Evolutionary conservation across 1,140 invertebrate genomes (phyloP), one percentile per base, ranked within the genome.

Genomic region (Heliconius eleuchia): DNA sequence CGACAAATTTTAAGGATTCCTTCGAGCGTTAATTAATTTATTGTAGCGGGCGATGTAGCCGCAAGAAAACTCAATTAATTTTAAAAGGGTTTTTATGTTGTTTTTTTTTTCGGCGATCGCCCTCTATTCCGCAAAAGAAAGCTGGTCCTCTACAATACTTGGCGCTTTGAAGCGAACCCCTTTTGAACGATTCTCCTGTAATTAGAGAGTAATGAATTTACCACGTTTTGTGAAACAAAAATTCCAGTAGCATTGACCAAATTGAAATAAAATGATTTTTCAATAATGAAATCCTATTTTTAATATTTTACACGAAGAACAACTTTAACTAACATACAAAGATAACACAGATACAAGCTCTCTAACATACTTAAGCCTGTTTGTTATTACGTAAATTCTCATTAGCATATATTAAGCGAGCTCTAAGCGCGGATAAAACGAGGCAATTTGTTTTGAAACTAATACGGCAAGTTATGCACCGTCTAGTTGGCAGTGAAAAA

Each of bases 61-160:
- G 89, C 92, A 93, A 93, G 91, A 93, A 93, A 94, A 93, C 92
- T 93, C 93, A 93, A 94, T 94, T 94, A 94, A 94, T 93, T 93
- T 93, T 93, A 93, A 94, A 94, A 94, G 92, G 93, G 93, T 94
- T 93, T 93, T 94, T 92, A 90, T 93, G 91, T 93, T 92, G 88
- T 90, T 91, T 92, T 92, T 94, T 93, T 19, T 91, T 92, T 91
- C 90, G 84, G 79, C 46, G 85, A 85, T 92, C 89, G 88, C 85
- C 86, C 84, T 82, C 82, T 77, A 80, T 85, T 85, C 86, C 85
- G 84, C 83, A 85, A 87, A 92, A 91, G 91, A 90, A 94, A 91
- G 86, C 86, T 82, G 87, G 78, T 89, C 86, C 83, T 84, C 86
- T 83, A 91, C 87, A 89, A 89, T 88, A 87, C 83, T 84, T 84